Evolutionary conservation across 2,797 vertebrate species (phyloP), one percentile per base, ranked within the genome.

Genomic region (Sandelia bainsii): DNA sequence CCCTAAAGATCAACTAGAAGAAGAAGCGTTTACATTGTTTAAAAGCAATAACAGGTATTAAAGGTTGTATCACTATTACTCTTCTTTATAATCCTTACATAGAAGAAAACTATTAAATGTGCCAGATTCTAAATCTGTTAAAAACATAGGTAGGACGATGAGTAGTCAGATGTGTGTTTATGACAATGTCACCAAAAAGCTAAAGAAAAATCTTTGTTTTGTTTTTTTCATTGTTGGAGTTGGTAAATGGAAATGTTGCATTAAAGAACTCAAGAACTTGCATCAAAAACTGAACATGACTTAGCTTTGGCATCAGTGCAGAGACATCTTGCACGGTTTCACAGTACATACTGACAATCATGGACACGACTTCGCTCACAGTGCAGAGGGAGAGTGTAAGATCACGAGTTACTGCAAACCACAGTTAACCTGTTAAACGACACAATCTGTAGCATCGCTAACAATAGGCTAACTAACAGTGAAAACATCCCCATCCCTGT

Each of bases 291-390:
- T 48, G 16, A 63, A 58, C 9, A 37, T 60, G 16, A 48, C 22
- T 51, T 22, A 17, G 17, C 68, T 60, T 77, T 86, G 83, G 86
- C 84, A 61, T 45, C 27, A 2, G 34, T 12, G 11, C 25, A 10
- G 62, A 50, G 39, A 80, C 86, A 88, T 87, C 75, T 84, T 87
- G 81, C 77, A 68, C 68, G 69, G 39, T 75, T 86, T 89, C 83
- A 84, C 83, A 77, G 81, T 23, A 22, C 85, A 74, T 60, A 51
- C 66, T 76, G 79, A 78, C 44, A 56, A 65, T 58, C 59, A 65
- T 29, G 54, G 54, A 58, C 70, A 69, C 20, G 57, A 62, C 71
- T 63, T 75, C 71, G 71, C 62, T 45, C 27, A 27, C 72, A 62
- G 66, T 44, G 74, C 62, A 69, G 52, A 69, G 4, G 32, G 59